These are phyloP conservation scores for Napeogenes inachia DNA, from an alignment of 2,888 invertebrate genomes.

Conservation along the genomic window DNA sequence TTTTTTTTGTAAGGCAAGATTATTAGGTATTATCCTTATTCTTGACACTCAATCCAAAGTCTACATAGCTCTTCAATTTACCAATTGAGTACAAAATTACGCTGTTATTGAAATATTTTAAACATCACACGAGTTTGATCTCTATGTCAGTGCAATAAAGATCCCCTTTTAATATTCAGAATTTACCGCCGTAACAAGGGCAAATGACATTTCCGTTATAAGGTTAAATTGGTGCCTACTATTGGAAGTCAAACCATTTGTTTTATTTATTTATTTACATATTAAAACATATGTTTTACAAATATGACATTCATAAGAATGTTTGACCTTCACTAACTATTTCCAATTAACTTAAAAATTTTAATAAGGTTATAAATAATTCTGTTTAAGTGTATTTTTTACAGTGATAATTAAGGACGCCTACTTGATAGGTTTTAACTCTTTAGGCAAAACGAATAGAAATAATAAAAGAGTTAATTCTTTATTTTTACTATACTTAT, in stretches of 20 bases:
- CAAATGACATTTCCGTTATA: slow-evolving; percentile 28
- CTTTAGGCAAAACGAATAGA: too few relatives aligned
- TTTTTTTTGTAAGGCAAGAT: too few relatives aligned
- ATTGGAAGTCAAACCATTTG: slow-evolving; percentile 14
- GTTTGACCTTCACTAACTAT: background rate
- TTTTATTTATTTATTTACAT: background rate
- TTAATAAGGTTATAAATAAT: too few relatives aligned
- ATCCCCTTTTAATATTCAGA: slow-evolving; percentile 8
- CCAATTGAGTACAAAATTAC: slow-evolving; percentile 25
- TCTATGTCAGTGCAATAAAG: slow-evolving; percentile 20
- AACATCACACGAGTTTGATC: slow-evolving; percentile 21
- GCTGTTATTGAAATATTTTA: slow-evolving; percentile 15
- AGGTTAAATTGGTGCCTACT: slow-evolving; percentile 21
- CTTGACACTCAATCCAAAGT: slow-evolving; percentile 9
- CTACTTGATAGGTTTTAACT: too few relatives aligned
- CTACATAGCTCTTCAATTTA: slow-evolving; percentile 23
- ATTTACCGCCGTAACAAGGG: slow-evolving; percentile 23
- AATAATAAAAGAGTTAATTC: too few relatives aligned
- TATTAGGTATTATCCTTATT: background rate
- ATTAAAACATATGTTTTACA: background rate
- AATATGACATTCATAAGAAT: background rate
- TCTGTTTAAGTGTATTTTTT: too few relatives aligned
- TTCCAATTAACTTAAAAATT: too few relatives aligned
- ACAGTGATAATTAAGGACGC: too few relatives aligned
- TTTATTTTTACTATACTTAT: too few relatives aligned